Evolutionary conservation across 2,113 vertebrate genomes (phyloP).

Genomic region (Aramus guarauna): DNA sequence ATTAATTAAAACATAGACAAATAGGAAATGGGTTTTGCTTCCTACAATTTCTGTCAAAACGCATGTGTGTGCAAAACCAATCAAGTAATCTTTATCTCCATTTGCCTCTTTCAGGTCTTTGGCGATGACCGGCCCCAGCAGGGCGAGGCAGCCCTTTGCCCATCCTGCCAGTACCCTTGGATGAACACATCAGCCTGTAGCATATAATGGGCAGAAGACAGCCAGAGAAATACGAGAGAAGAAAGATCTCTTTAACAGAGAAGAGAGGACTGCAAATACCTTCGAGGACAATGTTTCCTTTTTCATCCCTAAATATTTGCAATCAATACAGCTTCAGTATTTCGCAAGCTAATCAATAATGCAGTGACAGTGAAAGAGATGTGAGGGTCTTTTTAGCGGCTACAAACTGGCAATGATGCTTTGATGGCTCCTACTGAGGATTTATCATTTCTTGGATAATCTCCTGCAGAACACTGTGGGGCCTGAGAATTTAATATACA

Average conservation of each 20-base stretch:
- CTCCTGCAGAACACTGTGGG: constrained; percentile 16
- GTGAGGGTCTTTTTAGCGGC: neutral
- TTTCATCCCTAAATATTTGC: constrained; percentile 61
- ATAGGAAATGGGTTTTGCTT: neutral
- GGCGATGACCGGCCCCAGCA: neutral
- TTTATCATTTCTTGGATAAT: constrained; percentile 46
- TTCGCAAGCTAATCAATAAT: constrained; percentile 53
- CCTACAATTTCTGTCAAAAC: neutral
- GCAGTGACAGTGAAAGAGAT: constrained; percentile 37
- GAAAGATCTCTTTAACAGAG: neutral
- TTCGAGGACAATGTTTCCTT: neutral
- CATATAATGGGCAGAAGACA: neutral
- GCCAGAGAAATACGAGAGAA: neutral
- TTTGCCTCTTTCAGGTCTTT: neutral
- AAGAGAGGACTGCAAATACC: neutral
- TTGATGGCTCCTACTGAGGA: constrained; percentile 34
- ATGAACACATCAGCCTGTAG: neutral
- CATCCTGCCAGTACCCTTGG: neutral
- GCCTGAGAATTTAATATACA: constrained; percentile 1
- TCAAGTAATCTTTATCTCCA: neutral
- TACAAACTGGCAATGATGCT: constrained; percentile 23
- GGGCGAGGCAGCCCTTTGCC: neutral
- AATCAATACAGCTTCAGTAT: constrained; percentile 39
- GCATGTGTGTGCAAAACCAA: neutral
- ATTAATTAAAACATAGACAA: neutral